A percentile compares a stretch with the other conserved stretches of the same genome.
Conservation (phyloP, 2,113 vertebrate species). For the Dasypus novemcinctus region DNA sequence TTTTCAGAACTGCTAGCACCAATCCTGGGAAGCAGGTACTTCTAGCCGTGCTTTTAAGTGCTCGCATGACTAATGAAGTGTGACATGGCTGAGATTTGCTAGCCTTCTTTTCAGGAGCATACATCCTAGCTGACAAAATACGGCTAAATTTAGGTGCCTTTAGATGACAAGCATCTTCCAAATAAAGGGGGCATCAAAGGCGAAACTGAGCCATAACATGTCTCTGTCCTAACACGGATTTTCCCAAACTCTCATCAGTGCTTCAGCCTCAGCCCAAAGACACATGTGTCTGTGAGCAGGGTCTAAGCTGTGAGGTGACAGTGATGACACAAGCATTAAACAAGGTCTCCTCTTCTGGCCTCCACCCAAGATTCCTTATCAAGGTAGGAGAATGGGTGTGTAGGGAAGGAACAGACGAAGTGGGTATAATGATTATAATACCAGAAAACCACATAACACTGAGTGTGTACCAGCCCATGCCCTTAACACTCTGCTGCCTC, state of each 20-base stretch:
- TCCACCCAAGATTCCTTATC: background rate
- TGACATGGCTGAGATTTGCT: slow-evolving; percentile 86
- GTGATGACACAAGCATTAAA: background rate
- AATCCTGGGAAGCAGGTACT: slow-evolving; percentile 77
- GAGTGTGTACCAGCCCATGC: background rate
- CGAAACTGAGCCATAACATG: slow-evolving; percentile 79
- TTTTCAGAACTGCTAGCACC: slow-evolving; percentile 77
- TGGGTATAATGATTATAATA: background rate
- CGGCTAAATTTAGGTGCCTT: slow-evolving; percentile 87
- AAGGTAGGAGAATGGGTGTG: background rate
- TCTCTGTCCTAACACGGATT: slow-evolving; percentile 76
- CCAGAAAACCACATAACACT: accelerated
- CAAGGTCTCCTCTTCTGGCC: background rate
- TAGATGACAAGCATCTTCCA: slow-evolving; percentile 83
- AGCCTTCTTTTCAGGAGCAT: slow-evolving; percentile 82
- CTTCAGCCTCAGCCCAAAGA: background rate
- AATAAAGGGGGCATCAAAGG: slow-evolving; percentile 83
- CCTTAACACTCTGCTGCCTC: background rate
- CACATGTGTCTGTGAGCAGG: accelerated
- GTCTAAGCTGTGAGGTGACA: background rate
- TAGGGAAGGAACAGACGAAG: background rate
- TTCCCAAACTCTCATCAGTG: slow-evolving; percentile 58
- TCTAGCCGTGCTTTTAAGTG: slow-evolving; percentile 82
- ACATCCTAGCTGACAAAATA: slow-evolving; percentile 85
- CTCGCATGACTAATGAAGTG: slow-evolving; percentile 88